phyloP scores from a whole-genome alignment of 2,888 invertebrate species.

The Drosophila subquinaria region DNA sequence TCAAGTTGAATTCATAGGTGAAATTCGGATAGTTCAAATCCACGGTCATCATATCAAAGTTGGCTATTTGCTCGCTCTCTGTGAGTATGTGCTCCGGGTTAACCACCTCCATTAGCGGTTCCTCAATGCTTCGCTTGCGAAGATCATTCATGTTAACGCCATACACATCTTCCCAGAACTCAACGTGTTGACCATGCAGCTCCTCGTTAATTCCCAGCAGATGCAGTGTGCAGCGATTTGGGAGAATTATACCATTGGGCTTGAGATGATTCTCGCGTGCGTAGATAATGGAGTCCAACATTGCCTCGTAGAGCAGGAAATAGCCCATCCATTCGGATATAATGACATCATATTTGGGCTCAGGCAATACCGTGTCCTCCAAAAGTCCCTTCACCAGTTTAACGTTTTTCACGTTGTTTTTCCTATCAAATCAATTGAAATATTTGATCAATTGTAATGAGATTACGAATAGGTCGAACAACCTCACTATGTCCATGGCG shows the following conservation, averaged over 20 bases:
- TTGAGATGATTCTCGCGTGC: conserved; percentile 93
- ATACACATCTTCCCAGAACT: conserved; percentile 97
- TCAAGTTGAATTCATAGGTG: conserved; percentile 89
- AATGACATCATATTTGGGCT: conserved; percentile 94
- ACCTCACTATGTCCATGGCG: conserved; percentile 97
- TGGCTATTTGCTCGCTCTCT: conserved; percentile 88
- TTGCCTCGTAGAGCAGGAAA: conserved; percentile 97
- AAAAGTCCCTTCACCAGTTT: conserved; percentile 93
- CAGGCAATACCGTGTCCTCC: conserved; percentile 92
- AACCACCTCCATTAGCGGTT: conserved; percentile 90
- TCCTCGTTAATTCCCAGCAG: conserved; percentile 92
- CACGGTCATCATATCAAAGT: conserved; percentile 92
- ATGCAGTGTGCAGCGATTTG: conserved; percentile 93
- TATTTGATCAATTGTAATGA: not conserved
- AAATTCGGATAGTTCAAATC: conserved; percentile 90
- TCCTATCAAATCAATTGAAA: conserved; percentile 58
- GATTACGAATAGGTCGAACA: conserved; percentile 45
- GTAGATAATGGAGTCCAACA: conserved; percentile 97
- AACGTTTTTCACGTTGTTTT: conserved; percentile 87
- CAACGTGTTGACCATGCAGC: conserved; percentile 90
- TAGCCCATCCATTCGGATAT: conserved; percentile 99
- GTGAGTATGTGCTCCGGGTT: conserved; percentile 88
- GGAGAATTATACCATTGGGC: conserved; percentile 91
- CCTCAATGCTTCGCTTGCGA: conserved; percentile 92
- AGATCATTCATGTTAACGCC: conserved; percentile 97